Evolutionary conservation across 35 echinoderm and acorn worm genomes (phyloP).

Genomic region (Ophiothrix spiculata): DNA sequence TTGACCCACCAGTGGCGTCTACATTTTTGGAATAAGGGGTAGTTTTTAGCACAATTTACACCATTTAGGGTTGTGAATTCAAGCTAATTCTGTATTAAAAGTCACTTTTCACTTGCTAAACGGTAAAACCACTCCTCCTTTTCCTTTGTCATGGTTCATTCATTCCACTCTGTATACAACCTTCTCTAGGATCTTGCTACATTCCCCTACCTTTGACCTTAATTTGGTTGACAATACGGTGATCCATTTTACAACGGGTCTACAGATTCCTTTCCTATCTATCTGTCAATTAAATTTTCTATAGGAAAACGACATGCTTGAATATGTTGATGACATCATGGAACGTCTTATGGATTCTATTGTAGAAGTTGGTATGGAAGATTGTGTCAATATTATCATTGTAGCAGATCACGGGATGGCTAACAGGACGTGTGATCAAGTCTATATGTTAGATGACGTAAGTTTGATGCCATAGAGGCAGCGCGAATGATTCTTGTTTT

Average conservation of each 20-base stretch:
- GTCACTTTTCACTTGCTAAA: no score
- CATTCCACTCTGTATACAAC: background rate
- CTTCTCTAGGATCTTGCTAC: no score
- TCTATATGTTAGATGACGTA: conserved; percentile 72
- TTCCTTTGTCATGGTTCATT: no score
- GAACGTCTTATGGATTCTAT: conserved; percentile 74
- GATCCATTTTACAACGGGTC: background rate
- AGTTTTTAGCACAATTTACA: no score
- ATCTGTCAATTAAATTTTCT: background rate
- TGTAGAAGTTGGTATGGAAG: conserved; percentile 50
- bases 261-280: conserved; percentile 1
- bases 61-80: no score
- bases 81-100: no score
- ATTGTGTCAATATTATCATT: conserved; percentile 81
- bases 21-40: no score
- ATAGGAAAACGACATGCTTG: conserved; percentile 67
- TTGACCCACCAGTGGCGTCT: no score
- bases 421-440: conserved; percentile 72
- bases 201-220: background rate
- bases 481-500: no score
- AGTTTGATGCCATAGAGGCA: no score
- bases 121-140: no score
- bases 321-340: conserved; percentile 61
- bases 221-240: background rate
- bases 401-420: conserved; percentile 95